Percentiles rank a stretch among this genome's conserved stretches.
Evolutionary conservation across 2,113 vertebrate species (phyloP).

Genomic region (Microcebus griseorufus): DNA sequence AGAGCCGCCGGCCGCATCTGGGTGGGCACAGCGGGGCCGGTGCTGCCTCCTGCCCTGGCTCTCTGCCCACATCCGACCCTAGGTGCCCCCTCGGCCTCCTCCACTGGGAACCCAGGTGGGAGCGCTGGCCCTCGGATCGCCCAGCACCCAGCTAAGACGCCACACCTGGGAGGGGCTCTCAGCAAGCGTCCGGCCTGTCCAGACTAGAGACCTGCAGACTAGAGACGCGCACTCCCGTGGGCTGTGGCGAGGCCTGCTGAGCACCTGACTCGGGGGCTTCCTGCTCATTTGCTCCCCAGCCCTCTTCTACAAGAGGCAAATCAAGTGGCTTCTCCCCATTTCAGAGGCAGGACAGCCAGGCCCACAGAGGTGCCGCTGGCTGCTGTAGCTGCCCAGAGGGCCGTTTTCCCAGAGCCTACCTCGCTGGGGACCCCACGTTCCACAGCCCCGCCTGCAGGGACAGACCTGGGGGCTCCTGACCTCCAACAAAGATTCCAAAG

Average conservation of each 20-base stretch:
- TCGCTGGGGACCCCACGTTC: not conserved
- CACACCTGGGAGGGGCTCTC: not conserved
- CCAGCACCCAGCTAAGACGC: not conserved
- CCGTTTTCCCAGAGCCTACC: not conserved
- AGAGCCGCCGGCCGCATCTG: not conserved
- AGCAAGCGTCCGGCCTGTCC: too few species aligned
- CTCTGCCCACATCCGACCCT: not conserved
- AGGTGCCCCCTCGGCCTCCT: fast-evolving
- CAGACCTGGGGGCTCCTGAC: not conserved
- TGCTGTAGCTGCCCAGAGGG: not conserved
- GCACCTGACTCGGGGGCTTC: not conserved
- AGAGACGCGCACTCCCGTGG: fast-evolving
- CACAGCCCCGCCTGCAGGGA: not conserved
- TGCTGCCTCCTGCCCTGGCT: fast-evolving
- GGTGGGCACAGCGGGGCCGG: not conserved
- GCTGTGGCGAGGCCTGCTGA: not conserved
- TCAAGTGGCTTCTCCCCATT: not conserved
- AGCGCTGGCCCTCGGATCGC: fast-evolving
- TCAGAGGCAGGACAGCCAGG: not conserved
- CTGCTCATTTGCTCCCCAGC: fast-evolving
- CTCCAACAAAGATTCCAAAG: not conserved
- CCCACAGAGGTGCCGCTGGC: not conserved
- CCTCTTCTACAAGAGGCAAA: not conserved
- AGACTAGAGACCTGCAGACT: too few species aligned
- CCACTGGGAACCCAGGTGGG: not conserved